Evolutionary conservation across 2,797 vertebrate species (phyloP).

Genomic region (Thalassophryne amazonica): DNA sequence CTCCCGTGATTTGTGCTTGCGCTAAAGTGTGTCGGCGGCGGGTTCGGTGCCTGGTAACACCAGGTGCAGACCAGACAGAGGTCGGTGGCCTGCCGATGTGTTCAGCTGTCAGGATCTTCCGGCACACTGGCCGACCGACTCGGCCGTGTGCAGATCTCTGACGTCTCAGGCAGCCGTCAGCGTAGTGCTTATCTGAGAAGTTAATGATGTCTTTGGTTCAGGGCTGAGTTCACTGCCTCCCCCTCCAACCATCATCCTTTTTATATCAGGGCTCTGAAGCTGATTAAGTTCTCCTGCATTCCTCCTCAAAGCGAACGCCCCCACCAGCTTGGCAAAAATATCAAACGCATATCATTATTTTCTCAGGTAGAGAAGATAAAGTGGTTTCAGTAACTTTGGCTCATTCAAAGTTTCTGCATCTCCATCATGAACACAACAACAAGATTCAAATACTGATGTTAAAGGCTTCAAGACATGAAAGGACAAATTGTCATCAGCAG

Average conservation of each 20-base stretch:
- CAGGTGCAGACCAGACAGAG: constrained; percentile 50
- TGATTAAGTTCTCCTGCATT: constrained; percentile 67
- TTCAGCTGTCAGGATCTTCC: neutral
- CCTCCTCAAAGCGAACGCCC: constrained; percentile 68
- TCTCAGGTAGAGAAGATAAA: constrained; percentile 44
- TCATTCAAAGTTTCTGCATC: constrained; percentile 37
- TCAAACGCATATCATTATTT: constrained; percentile 50
- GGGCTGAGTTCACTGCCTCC: constrained; percentile 27
- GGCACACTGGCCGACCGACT: constrained; percentile 3
- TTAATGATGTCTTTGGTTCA: constrained; percentile 56
- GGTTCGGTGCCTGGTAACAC: constrained; percentile 51
- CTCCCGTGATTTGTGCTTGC: constrained; percentile 43
- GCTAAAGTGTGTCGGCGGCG: constrained; percentile 55
- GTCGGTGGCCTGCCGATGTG: constrained; percentile 47
- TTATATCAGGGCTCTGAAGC: constrained; percentile 31
- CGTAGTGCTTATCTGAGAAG: constrained; percentile 52
- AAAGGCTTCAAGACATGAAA: constrained; percentile 35
- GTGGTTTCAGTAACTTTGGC: constrained; percentile 34
- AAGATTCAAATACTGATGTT: constrained; percentile 23
- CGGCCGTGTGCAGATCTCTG: constrained; percentile 3
- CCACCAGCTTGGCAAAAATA: constrained; percentile 65
- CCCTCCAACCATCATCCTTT: constrained; percentile 42
- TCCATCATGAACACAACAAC: constrained; percentile 16
- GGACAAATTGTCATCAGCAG: constrained; percentile 43
- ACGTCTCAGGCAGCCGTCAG: constrained; percentile 5